A percentile compares a stretch with the other conserved stretches of the same genome.
These are phyloP conservation scores for Poeciliopsis turrubarensis DNA, from an alignment of 2,113 vertebrate species.

Conservation along the genomic window DNA sequence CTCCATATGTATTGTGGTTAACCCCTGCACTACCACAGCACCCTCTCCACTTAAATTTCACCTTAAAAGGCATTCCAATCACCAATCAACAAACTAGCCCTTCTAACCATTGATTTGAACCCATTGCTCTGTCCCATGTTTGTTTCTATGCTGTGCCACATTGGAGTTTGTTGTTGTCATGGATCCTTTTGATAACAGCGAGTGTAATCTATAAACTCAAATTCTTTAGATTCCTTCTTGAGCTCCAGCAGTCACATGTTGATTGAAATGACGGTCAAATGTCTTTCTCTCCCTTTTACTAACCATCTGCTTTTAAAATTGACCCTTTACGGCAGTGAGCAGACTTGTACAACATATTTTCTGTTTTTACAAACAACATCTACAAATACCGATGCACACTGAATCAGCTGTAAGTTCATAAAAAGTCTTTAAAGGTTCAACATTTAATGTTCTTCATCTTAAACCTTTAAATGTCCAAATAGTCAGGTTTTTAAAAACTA, in stretches of 20 bases:
- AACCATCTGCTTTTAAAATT: neutral
- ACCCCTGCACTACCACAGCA: too few relatives aligned
- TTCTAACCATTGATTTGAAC: neutral
- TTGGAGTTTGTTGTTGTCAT: neutral
- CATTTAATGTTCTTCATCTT: too few relatives aligned
- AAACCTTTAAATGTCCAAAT: too few relatives aligned
- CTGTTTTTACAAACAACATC: neutral
- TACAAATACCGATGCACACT: neutral
- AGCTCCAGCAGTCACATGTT: neutral
- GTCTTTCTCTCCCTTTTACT: neutral
- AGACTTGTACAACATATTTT: neutral
- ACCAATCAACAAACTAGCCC: neutral
- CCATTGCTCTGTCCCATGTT: neutral
- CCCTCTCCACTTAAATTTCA: neutral
- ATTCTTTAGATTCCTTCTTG: neutral
- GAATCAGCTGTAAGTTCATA: neutral
- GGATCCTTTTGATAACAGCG: neutral
- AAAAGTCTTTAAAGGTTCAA: neutral
- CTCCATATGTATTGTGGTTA: too few relatives aligned
- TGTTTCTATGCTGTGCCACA: neutral
- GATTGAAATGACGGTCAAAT: neutral
- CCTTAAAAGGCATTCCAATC: slow-evolving; percentile 10
- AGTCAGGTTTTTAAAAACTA: too few relatives aligned
- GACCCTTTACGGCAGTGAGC: neutral
- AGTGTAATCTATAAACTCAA: neutral